Evolutionary conservation across 2,113 vertebrate genomes (phyloP), one percentile per base, ranked within the genome.

Genomic region (Columba janthina): DNA sequence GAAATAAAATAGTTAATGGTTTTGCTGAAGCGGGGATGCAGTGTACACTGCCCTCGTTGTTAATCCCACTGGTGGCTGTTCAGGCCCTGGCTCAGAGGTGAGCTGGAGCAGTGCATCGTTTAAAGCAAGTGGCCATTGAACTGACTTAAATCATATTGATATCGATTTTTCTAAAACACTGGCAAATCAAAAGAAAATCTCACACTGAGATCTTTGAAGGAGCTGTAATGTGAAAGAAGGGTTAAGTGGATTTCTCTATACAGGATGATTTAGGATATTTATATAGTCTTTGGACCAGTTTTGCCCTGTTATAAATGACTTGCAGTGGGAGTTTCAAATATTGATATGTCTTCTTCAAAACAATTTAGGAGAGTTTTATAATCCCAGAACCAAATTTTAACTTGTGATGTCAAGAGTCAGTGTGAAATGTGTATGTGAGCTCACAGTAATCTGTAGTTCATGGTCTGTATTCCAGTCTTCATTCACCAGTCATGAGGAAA

Each of bases 401-500:
- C 40, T 69, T 40, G 24, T 31, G 54, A 26, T 46, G 26, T 73
- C 40, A 67, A 48, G 24, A 85, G 14, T 48, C 61, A 51, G 32
- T 15, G 16, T 44, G 58, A 92, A 78, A 54, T 32, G 19, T 50
- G 32, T 36, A 26, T 48, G 57, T 67, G 42, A 67, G 57, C 40
- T 85, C 36, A 36, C 20, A 53, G 76, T 61, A 85, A 56, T 46
- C 57, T 79, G 54, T 66, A 46, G n/a, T 82, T 97, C 57, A 22
- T 4, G 5, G 81, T 84, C 38, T n/a, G 40, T 40, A 80, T 94
- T 96, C 92, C 92, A 97, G 66, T 70, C 79, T 94, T 91, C 90
- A 81, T 94, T 97, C 67, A 85, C 54, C 91, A 82, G 17, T 70
- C 64, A 83, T n/a, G 61, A 61, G 58, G 93, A 90, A 93, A 89